Conservation (phyloP, 1,140 invertebrate genomes). For the Pseudomyrmex pallidus region DNA sequence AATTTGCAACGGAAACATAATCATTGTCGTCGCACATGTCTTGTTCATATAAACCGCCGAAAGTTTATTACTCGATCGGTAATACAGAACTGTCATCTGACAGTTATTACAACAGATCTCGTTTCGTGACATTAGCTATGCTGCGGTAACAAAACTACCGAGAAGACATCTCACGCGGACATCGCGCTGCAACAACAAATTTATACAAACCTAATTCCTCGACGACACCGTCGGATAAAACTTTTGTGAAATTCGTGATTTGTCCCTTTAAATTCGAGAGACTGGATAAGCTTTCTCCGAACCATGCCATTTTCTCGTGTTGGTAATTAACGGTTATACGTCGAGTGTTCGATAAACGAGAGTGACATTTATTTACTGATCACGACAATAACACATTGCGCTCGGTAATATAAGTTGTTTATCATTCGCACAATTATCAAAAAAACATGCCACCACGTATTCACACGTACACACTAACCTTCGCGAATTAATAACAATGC, state of each 20-base stretch:
- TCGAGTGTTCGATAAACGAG: not conserved
- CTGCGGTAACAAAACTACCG: not conserved
- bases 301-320: conserved; percentile 90
- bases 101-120: conserved; percentile 75
- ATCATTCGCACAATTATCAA: no score
- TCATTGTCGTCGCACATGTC: not conserved
- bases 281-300: conserved; percentile 89
- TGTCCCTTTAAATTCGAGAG: conserved; percentile 91
- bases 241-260: conserved; percentile 90
- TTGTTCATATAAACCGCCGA: not conserved
- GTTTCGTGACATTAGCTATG: not conserved
- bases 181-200: not conserved
- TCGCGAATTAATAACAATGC: no score
- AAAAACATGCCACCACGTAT: no score
- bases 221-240: conserved; percentile 87
- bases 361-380: not conserved
- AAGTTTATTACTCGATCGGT: conserved; percentile 67
- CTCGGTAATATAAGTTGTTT: no score
- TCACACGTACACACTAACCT: no score
- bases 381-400: no score
- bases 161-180: not conserved
- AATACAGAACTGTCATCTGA: conserved; percentile 82
- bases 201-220: conserved; percentile 85
- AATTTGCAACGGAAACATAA: not conserved
- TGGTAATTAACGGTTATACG: conserved; percentile 69